Evolutionary conservation across 2,113 vertebrate species (phyloP).

Genomic region (Atrichornis clamosus): DNA sequence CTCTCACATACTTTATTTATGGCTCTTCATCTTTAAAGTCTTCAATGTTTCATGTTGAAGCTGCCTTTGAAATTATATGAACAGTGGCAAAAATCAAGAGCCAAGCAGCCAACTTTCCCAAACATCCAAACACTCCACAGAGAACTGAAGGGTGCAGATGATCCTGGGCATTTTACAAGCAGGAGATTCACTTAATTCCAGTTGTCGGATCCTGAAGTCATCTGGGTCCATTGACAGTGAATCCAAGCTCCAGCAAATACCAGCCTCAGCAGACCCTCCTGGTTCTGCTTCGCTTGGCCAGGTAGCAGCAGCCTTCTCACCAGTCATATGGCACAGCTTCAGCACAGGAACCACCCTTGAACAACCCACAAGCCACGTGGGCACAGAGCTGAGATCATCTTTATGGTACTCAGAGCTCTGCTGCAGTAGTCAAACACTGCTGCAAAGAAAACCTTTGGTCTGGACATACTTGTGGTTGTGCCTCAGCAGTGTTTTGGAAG

Average conservation of each 20-base stretch:
- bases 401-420: not conserved
- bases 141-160: not conserved
- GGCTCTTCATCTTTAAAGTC: not conserved
- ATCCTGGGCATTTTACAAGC: not conserved
- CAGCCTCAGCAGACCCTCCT: not conserved
- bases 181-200: not conserved
- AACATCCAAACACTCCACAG: not conserved
- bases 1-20: not conserved
- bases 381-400: not conserved
- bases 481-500: not conserved
- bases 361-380: not conserved
- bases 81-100: not conserved
- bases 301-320: not conserved
- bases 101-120: not conserved
- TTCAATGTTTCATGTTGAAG: not conserved
- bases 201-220: not conserved
- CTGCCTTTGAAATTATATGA: not conserved
- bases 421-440: not conserved
- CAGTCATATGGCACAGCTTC: not conserved
- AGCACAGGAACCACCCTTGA: conserved; percentile 48
- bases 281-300: not conserved
- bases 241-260: not conserved
- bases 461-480: not conserved
- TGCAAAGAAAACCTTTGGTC: not conserved
- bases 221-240: not conserved